Evolutionary conservation across 2,797 vertebrate species (phyloP).

Genomic region (Hyperoplus immaculatus): DNA sequence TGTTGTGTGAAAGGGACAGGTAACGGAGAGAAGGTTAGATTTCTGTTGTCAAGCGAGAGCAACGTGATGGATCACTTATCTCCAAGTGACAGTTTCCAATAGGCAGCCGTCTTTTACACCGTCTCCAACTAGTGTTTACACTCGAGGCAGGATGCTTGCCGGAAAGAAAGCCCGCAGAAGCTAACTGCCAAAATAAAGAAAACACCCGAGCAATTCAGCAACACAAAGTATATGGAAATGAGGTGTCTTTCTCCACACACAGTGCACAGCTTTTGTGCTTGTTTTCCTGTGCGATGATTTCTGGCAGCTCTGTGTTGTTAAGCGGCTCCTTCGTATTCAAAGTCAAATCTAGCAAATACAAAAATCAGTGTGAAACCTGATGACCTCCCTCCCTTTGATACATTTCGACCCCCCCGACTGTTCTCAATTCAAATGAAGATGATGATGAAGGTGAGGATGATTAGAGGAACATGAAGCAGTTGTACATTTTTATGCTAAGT

Average conservation of each 20-base stretch:
- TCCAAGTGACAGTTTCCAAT: conserved; percentile 37
- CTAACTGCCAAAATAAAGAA: conserved; percentile 58
- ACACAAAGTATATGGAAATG: conserved; percentile 61
- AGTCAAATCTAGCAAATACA: conserved; percentile 35
- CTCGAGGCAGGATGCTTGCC: conserved; percentile 29
- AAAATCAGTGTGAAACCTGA: conserved; percentile 28
- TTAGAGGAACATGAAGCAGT: conserved; percentile 1
- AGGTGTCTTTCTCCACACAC: conserved; percentile 23
- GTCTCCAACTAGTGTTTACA: conserved; percentile 41
- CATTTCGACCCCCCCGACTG: conserved; percentile 9
- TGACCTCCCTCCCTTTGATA: conserved; percentile 17
- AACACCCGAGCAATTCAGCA: conserved; percentile 60
- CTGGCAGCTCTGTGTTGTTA: conserved; percentile 34
- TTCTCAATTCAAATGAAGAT: not conserved
- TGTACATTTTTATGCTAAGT: not conserved
- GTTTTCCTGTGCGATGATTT: conserved; percentile 38
- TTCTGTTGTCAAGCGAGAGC: conserved; percentile 36
- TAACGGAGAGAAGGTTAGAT: conserved; percentile 34
- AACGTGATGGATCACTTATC: conserved; percentile 42
- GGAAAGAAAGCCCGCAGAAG: conserved; percentile 35
- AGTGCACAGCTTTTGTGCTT: conserved; percentile 42
- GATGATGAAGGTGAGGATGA: conserved; percentile 12
- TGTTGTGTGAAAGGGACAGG: conserved; percentile 25
- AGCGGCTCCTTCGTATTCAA: conserved; percentile 27
- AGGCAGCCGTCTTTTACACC: conserved; percentile 23